Base-by-base conservation (phyloP, 1,140 invertebrate species). In the Ceratina australensis region DNA sequence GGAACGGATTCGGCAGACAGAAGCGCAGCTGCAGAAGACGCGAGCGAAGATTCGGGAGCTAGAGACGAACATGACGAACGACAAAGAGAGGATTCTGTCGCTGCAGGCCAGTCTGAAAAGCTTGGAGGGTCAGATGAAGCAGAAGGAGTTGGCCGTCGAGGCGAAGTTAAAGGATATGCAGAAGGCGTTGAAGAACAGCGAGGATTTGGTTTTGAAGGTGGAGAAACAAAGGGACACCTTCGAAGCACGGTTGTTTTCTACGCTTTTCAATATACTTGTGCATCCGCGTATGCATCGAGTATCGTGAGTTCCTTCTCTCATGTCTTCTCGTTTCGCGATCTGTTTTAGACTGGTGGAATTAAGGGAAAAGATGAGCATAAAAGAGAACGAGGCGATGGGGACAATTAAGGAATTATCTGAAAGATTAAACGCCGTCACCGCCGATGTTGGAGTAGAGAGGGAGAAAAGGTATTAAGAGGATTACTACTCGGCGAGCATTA, bases 221-320 rank as follows among this genome's bases (percentile, higher is more conserved):
- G 90, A 91, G 33, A 87, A 83, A 68, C 90, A 91, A 22, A 83
- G 85, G 12, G 84, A 89, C 52, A 84, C 28, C 22, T 78, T 87
- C 3, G 86, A 90, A 60, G 60, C 80, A 72, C 81, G 84, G 90
- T 91, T 78, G 50, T 71, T 65, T 56, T 61, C 13, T 28, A 18
- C 8, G 18, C 16, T n/a, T 28, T 57, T 67, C n/a, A 7, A 7
- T 0, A 7, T 3, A 1, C 3, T 18, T 54, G 18, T 16, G 2
- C 42, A 20, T 15, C 8, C n/a, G 22, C 18, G 15, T n/a, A 59
- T 16, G 24, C 26, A 13, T 16, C 15, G 26, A 60, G 20, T 60
- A 60, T 60, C 8, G 0, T 20, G 0, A 42, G n/a, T 15, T 24
- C 16, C 33, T 18, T 33, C 2, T 54, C 3, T 56, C 33, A 26